Evolutionary conservation across 1,140 invertebrate genomes (phyloP), one percentile per base, ranked within the genome.

Genomic region (Drosophila cardini): DNA sequence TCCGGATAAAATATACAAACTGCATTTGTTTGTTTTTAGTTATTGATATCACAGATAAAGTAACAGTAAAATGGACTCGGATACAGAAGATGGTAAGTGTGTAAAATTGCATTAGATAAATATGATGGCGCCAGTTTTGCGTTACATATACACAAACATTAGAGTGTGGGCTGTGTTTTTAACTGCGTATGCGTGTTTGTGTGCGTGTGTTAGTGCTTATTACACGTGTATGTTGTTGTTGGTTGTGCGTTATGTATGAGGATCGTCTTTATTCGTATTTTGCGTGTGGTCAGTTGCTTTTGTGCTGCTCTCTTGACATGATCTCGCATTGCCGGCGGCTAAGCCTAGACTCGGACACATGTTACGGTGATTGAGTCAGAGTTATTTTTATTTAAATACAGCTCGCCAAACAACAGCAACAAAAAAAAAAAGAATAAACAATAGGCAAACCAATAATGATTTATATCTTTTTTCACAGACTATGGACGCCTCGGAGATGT

Each of bases 351-450:
- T 40, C 46, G 34, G n/a, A 30, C 43, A 57, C 43, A 69, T 62
- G 60, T 34, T 7, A 45, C 57, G 18, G 56, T 58, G 80, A 76
- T 86, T 78, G 72, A 76, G 65, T 82, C 72, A 79, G 76, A 64
- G 63, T 69, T 86, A 79, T 86, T 86, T 86, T 48, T 58, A 43
- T 53, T 50, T 45, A 60, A 56, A 26, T 50, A 56, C 8, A 62
- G 26, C 64, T 48, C 10, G 34, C 36, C 18, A 61, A n/a, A 4
- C 2, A 34, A 43, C 21, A 3, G 1, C 21, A 1, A 21, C 21
- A 21, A 58, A 34, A 60, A 72, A 73, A 68, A 64, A 64, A 50
- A 30, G 16, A 38, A 58, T 9, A 21, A 63, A 38, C 32, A 53
- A 72, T 13, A 32, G 18, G 15, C n/a, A 15, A 21, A 50, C 32